phyloP scores from a whole-genome alignment of 2,113 vertebrate genomes.

The Anas platyrhynchos region DNA sequence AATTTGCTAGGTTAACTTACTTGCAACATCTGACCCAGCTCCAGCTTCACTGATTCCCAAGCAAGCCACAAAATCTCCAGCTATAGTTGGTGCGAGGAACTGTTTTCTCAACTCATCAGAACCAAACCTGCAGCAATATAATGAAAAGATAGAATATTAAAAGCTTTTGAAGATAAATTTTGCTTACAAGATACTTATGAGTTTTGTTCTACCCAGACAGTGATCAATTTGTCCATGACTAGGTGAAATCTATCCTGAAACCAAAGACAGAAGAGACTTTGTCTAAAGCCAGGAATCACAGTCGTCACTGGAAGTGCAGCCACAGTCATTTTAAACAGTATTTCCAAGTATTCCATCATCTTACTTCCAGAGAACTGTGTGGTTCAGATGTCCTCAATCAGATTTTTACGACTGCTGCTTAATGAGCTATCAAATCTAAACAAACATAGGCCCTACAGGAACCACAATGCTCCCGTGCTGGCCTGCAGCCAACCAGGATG shows the following conservation, averaged over 20 bases:
- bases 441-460: not conserved
- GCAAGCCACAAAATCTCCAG: conserved; percentile 85
- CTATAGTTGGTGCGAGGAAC: conserved; percentile 81
- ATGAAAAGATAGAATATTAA: not conserved
- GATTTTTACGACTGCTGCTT: not conserved
- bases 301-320: not conserved
- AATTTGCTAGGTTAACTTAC: conserved; percentile 67
- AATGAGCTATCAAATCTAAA: not conserved
- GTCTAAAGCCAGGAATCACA: not conserved
- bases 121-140: conserved; percentile 78
- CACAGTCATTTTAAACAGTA: not conserved
- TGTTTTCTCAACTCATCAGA: conserved; percentile 82
- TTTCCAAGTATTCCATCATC: not conserved
- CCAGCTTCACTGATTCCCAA: conserved; percentile 85
- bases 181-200: not conserved
- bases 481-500: not conserved
- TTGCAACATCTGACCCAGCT: conserved; percentile 87
- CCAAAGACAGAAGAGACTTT: not conserved
- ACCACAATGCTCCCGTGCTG: not conserved
- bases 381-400: not conserved
- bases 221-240: not conserved
- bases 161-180: not conserved
- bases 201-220: not conserved
- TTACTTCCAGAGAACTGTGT: not conserved
- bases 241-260: not conserved